phyloP scores from a whole-genome alignment of 1,140 invertebrate genomes.

The Procambarus virginalis region DNA sequence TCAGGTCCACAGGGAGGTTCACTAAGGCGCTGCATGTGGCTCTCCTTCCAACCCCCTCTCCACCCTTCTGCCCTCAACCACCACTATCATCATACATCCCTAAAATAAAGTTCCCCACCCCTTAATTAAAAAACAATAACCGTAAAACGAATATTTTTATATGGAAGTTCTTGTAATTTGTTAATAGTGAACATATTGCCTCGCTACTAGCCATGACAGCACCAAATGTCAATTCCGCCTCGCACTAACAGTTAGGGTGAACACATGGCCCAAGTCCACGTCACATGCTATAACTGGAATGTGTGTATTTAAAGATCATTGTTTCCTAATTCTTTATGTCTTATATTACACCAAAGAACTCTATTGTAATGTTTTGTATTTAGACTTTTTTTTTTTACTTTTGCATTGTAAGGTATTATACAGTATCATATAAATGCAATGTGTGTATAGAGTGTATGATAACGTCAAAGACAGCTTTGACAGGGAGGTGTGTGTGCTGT shows the following conservation, averaged over 20 bases:
- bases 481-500: not conserved
- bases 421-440: constrained; percentile 50
- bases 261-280: not conserved
- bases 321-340: not conserved
- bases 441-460: not conserved
- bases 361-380: constrained; percentile 18
- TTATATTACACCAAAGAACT: constrained; percentile 47
- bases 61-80: not conserved
- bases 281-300: too few species aligned
- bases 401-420: constrained; percentile 45
- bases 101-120: too few species aligned
- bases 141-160: too few species aligned
- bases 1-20: constrained; percentile 3
- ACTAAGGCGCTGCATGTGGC: not conserved
- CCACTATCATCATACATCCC: too few species aligned
- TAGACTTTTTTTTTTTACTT: not conserved
- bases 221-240: not conserved
- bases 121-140: too few species aligned
- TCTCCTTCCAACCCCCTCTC: not conserved
- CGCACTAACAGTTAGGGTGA: not conserved
- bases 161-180: too few species aligned
- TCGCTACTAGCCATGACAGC: not conserved
- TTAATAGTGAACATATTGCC: too few species aligned
- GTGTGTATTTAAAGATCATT: not conserved
- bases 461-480: not conserved